Evolutionary conservation across 2,113 vertebrate genomes (phyloP), one percentile per base, ranked within the genome.

Genomic region (Hemiprocne comata): DNA sequence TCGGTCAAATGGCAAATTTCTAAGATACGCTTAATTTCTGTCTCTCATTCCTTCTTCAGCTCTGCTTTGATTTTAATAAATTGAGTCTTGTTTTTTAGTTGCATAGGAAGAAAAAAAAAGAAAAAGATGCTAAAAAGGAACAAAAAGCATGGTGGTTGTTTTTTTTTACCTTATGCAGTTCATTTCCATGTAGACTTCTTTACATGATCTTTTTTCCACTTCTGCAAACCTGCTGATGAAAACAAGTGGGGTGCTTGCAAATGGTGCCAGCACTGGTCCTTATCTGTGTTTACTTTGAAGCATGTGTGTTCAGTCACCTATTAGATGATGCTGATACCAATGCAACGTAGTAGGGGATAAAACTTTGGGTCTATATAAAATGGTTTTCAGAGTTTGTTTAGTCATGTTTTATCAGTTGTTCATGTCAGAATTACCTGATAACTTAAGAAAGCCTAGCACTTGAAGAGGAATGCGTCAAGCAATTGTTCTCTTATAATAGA

Each of bases 51-150:
- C 51, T 67, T 80, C 40, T 85, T 80, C 42, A 67, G 26, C 44
- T 82, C 44, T 91, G 38, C 73, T 92, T 84, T 79, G 77, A 62
- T 94, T 89, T 94, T 78, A 53, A 53, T 77, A 90, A 79, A 44
- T 76, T 90, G 44, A 50, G 28, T 73, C 21, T 64, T 60, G n/a
- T 75, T 34, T 64, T 82, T 92, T 78, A 89, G 42, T 83, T 85
- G 15, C 55, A 65, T 18, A 66, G 65, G 73, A 95, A 75, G 25
- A 70, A 83, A 88, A 79, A 77, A 2, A 42, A 88, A 79, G 74
- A 2, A 42, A 14, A 42, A 42, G 40, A 42, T 54, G 26, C 48
- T 89, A 53, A 36, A 92, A 80, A 75, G 24, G 33, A 94, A 71
- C 23, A 50, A 84, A 88, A 57, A 67, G 4, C 19, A 2, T 13